Evolutionary conservation across 2,888 invertebrate species (phyloP).

Genomic region (Sinhomidia bicolor): DNA sequence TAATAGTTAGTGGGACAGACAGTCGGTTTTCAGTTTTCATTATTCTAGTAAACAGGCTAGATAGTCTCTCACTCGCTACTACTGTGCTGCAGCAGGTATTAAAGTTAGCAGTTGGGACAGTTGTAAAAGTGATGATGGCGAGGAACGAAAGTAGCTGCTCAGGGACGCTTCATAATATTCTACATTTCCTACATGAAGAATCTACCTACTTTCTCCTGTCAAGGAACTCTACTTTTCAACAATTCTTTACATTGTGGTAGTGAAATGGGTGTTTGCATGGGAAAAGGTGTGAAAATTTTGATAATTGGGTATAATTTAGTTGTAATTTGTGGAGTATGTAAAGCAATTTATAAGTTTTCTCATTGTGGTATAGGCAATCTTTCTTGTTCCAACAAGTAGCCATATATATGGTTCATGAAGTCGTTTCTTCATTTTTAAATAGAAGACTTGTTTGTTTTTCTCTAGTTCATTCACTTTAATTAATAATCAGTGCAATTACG

Average conservation of each 20-base stretch:
- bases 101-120: slow-evolving; percentile 31
- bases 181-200: slow-evolving; percentile 60
- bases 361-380: no score
- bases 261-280: slow-evolving; percentile 78
- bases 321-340: not conserved
- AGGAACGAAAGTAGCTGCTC: slow-evolving; percentile 29
- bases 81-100: slow-evolving; percentile 26
- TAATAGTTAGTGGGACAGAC: slow-evolving; percentile 44
- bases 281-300: slow-evolving; percentile 74
- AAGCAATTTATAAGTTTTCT: not conserved
- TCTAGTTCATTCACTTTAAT: no score
- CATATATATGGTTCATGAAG: no score
- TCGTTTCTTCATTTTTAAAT: not conserved
- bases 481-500: no score
- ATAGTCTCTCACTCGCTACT: not conserved
- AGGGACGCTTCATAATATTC: slow-evolving; percentile 8
- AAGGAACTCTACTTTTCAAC: slow-evolving; percentile 56
- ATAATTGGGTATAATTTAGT: slow-evolving; percentile 10
- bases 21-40: slow-evolving; percentile 20
- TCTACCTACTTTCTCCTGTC: slow-evolving; percentile 67
- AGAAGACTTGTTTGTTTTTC: no score
- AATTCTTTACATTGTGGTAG: slow-evolving; percentile 41
- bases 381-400: not conserved
- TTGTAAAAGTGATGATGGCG: slow-evolving; percentile 55
- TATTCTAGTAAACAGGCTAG: not conserved